Conservation (phyloP, 2,888 invertebrate species). For the Aplocera efformata region DNA sequence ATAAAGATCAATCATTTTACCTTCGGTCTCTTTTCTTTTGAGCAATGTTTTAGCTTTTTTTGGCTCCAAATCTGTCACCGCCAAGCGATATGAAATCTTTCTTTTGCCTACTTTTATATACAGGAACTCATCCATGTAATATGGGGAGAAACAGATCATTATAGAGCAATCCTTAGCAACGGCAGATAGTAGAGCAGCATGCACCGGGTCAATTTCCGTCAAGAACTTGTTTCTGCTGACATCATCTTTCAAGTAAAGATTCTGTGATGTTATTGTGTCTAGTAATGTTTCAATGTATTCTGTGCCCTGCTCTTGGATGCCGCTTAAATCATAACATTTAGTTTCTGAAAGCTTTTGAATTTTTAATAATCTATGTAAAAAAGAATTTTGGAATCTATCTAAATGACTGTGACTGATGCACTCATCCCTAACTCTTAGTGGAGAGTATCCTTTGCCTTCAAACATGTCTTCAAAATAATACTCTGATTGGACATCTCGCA, state of each 20-base stretch:
- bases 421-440: neutral
- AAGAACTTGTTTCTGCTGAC: slow-evolving; percentile 40
- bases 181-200: slow-evolving; percentile 78
- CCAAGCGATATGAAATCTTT: slow-evolving; percentile 74
- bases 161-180: slow-evolving; percentile 86
- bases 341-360: slow-evolving; percentile 55
- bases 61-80: slow-evolving; percentile 85
- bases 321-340: slow-evolving; percentile 20
- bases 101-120: slow-evolving; percentile 48
- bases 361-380: slow-evolving; percentile 48
- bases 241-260: slow-evolving; percentile 36
- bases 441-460: neutral
- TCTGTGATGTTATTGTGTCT: slow-evolving; percentile 33
- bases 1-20: slow-evolving; percentile 48
- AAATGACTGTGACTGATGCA: slow-evolving; percentile 6
- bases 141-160: slow-evolving; percentile 78
- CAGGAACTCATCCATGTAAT: slow-evolving; percentile 35
- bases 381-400: slow-evolving; percentile 23
- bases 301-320: slow-evolving; percentile 24
- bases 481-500: slow-evolving; percentile 29
- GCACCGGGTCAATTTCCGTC: slow-evolving; percentile 30
- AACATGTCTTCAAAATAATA: slow-evolving; percentile 5
- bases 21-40: slow-evolving; percentile 55
- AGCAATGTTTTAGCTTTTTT: slow-evolving; percentile 69
- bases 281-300: slow-evolving; percentile 51